phyloP scores from a whole-genome alignment of 2,888 invertebrate species.

The Bombylius discolor region DNA sequence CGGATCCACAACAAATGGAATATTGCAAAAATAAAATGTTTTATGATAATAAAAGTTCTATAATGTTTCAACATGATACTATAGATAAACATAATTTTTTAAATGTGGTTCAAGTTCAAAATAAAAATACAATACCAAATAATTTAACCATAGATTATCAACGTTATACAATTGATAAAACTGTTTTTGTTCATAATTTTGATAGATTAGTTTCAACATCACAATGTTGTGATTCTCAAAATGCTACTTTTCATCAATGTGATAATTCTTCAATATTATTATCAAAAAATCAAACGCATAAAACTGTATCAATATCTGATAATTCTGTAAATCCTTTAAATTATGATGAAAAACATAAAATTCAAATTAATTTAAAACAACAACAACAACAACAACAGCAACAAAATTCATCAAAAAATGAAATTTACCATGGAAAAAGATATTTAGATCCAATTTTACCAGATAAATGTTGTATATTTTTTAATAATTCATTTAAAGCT shows the following conservation, averaged over 20 bases:
- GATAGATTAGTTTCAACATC: constrained; percentile 11
- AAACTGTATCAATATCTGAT: too few species aligned
- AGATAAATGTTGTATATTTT: constrained; percentile 21
- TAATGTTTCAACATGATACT: too few species aligned
- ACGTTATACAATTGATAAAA: constrained; percentile 12
- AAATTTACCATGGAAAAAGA: constrained; percentile 25
- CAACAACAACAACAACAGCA: too few species aligned
- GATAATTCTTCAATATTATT: background rate
- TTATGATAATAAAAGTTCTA: background rate
- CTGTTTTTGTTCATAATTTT: constrained; percentile 14
- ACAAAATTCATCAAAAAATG: too few species aligned
- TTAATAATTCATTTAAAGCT: constrained; percentile 17
- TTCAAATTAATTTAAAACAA: too few species aligned
- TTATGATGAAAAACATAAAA: too few species aligned
- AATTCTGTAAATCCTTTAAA: too few species aligned
- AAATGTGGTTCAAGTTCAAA: constrained; percentile 15
- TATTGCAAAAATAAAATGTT: too few species aligned
- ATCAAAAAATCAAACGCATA: too few species aligned
- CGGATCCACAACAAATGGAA: background rate
- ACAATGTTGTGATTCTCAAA: constrained; percentile 5
- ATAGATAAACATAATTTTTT: too few species aligned
- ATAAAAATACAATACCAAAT: constrained; percentile 13
- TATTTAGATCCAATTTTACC: constrained; percentile 25
- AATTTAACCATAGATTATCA: constrained; percentile 14
- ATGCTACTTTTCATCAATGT: constrained; percentile 1